Conservation (phyloP, 2,888 invertebrate genomes). For the Acanthosoma haemorrhoidale region DNA sequence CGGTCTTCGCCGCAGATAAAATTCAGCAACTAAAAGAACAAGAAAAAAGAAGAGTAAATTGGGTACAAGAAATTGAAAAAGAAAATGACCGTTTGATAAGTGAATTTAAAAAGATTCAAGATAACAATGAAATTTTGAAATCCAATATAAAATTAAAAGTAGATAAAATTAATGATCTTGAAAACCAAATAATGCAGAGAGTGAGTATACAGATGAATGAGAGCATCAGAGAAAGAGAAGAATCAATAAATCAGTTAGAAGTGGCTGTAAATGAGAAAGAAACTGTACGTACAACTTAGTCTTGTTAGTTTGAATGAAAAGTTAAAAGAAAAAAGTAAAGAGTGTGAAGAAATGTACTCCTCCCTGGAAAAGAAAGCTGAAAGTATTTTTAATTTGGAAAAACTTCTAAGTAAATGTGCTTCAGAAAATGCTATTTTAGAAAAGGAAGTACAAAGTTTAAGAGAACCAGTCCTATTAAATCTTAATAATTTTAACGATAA, state of each 20-base stretch:
- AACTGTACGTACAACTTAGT: not conserved
- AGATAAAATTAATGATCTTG: not conserved
- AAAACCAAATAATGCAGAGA: not conserved
- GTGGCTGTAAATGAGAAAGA: not conserved
- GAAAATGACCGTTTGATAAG: slow-evolving; percentile 22
- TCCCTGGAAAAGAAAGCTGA: slow-evolving; percentile 10
- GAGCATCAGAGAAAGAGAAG: not conserved
- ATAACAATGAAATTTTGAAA: slow-evolving; percentile 9
- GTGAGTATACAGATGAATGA: not conserved
- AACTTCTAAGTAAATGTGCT: slow-evolving; percentile 1
- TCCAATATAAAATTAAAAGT: not conserved
- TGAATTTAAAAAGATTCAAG: slow-evolving; percentile 24
- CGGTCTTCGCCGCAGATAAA: slow-evolving; percentile 1
- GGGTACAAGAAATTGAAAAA: slow-evolving; percentile 20
- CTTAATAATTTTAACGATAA: not conserved
- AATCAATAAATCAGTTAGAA: slow-evolving; percentile 12
- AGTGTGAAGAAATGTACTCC: not conserved
- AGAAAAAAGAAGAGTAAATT: slow-evolving; percentile 19
- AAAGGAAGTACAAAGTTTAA: slow-evolving; percentile 1
- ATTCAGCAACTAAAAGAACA: slow-evolving; percentile 30
- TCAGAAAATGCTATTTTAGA: slow-evolving; percentile 15
- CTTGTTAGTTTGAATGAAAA: not conserved
- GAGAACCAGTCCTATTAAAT: not conserved
- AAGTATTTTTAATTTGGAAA: slow-evolving; percentile 14
- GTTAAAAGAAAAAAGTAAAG: slow-evolving; percentile 1